Conservation (phyloP, 2,797 vertebrate genomes). For the Heliangelus exortis region DNA sequence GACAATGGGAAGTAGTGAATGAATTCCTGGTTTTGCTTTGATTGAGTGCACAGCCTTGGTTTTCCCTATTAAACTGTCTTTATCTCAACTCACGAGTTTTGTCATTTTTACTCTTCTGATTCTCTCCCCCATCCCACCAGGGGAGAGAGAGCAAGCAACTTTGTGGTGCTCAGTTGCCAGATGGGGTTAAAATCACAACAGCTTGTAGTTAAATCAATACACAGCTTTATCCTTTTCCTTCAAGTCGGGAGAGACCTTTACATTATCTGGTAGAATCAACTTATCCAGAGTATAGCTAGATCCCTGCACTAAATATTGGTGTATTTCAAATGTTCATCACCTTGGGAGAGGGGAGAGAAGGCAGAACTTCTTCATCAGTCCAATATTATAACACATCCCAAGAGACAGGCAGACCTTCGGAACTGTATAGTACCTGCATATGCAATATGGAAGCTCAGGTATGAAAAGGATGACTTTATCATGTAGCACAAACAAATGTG, state of each 20-base stretch:
- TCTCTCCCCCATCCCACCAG: too few species aligned
- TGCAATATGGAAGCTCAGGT: not conserved
- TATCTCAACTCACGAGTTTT: too few species aligned
- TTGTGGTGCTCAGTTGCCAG: too few species aligned
- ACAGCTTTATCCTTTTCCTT: not conserved
- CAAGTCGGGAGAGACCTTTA: not conserved
- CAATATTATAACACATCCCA: fast-evolving
- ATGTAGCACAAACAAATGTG: not conserved
- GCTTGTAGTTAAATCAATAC: not conserved
- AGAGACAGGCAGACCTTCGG: not conserved
- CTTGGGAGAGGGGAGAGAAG: not conserved
- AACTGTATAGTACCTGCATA: not conserved
- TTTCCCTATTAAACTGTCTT: too few species aligned
- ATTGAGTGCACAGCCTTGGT: too few species aligned
- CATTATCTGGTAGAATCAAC: fast-evolving
- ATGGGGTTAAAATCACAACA: too few species aligned
- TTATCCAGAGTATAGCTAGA: not conserved
- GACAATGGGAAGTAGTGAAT: too few species aligned
- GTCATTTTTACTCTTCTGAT: too few species aligned
- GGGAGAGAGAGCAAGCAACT: too few species aligned
- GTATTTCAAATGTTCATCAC: not conserved
- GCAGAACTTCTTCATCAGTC: not conserved
- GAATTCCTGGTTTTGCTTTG: too few species aligned
- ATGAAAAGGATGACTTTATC: not conserved
- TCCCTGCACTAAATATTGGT: not conserved